Evolutionary conservation across 2,113 vertebrate genomes (phyloP).

Genomic region (Ivindomyrus marchei): DNA sequence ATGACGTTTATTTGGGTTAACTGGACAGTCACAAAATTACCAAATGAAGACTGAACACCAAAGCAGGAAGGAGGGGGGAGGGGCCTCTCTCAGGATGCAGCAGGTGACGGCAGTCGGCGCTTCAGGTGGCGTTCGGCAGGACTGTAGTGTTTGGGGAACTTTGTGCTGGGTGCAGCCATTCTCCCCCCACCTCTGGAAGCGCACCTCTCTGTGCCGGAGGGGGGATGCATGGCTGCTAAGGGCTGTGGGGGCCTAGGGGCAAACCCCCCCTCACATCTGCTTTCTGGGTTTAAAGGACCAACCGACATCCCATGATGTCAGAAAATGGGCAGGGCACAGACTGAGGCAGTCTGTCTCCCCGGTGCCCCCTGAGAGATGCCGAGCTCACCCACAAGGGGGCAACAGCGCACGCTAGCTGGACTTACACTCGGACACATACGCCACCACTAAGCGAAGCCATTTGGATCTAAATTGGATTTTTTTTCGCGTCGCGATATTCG

Average conservation of each 20-base stretch:
- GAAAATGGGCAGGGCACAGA: background rate
- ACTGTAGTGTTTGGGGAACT: slow-evolving; percentile 6
- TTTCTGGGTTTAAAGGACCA: background rate
- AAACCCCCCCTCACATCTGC: background rate
- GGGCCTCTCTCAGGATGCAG: slow-evolving; percentile 35
- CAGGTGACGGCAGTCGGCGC: slow-evolving; percentile 11
- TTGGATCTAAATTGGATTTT: slow-evolving; percentile 7
- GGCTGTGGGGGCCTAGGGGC: background rate
- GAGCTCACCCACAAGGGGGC: slow-evolving; percentile 19
- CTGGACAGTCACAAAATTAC: slow-evolving; percentile 77
- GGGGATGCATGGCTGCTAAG: background rate
- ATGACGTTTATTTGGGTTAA: slow-evolving; percentile 56
- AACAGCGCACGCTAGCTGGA: slow-evolving; percentile 19
- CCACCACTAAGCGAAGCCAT: slow-evolving; percentile 24
- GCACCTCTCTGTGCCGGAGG: background rate
- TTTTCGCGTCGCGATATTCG: slow-evolving; percentile 15
- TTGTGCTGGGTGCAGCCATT: background rate
- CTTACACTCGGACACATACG: slow-evolving; percentile 20
- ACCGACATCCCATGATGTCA: background rate
- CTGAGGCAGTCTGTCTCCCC: background rate
- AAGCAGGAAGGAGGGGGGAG: slow-evolving; percentile 45
- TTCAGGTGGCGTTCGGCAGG: background rate
- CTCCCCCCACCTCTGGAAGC: background rate
- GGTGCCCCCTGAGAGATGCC: slow-evolving; percentile 39
- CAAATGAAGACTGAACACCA: slow-evolving; percentile 75